These are phyloP conservation scores for Mercenaria mercenaria DNA, from an alignment of 1,140 invertebrate genomes.

Conservation along the genomic window DNA sequence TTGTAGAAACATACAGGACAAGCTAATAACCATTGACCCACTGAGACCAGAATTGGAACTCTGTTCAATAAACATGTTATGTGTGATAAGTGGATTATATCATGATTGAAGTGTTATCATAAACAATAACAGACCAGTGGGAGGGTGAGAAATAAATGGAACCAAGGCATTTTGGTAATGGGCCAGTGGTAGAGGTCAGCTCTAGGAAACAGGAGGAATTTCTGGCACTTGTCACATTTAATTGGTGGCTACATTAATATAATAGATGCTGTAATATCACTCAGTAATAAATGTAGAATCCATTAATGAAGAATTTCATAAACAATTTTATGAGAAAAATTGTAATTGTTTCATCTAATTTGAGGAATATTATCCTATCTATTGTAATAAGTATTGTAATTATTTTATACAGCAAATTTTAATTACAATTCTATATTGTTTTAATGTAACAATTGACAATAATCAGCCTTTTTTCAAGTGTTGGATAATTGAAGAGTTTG, in stretches of 20 bases:
- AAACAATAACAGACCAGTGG: conserved; percentile 14
- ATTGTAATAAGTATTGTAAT: too few species aligned
- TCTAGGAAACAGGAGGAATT: neutral
- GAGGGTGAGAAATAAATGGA: conserved; percentile 20
- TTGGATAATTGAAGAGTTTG: too few species aligned
- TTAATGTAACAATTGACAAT: too few species aligned
- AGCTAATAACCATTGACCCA: neutral
- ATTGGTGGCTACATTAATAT: neutral
- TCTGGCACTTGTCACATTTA: neutral
- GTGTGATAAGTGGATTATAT: neutral
- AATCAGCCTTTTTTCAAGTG: too few species aligned
- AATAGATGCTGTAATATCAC: too few species aligned
- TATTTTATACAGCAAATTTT: too few species aligned
- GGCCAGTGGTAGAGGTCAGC: conserved; percentile 11
- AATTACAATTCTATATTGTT: too few species aligned
- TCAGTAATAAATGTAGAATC: too few species aligned
- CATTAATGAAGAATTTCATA: too few species aligned
- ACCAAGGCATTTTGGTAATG: neutral
- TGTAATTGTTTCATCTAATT: too few species aligned
- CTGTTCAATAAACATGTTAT: neutral
- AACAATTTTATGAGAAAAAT: too few species aligned
- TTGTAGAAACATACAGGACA: neutral
- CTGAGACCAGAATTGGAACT: neutral
- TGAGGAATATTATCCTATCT: too few species aligned
- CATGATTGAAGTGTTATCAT: neutral